Conservation (phyloP, 35 echinoderm and acorn worm species). For the Apostichopus parvimensis region DNA sequence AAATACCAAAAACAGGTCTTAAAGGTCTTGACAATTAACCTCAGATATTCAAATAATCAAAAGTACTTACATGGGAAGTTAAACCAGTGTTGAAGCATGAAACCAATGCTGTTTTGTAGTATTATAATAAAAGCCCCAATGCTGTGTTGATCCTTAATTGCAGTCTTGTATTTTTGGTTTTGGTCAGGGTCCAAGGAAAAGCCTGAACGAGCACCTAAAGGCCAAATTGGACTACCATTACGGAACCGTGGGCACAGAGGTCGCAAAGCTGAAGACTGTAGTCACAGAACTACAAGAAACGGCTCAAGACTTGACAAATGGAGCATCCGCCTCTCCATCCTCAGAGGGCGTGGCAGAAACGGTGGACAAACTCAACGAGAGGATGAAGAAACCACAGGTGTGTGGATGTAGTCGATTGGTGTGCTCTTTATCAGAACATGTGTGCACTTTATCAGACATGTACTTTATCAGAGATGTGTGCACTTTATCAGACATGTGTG, state of each 20-base stretch:
- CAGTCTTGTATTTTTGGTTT: too few species aligned
- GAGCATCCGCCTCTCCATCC: neutral
- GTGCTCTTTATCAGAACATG: too few species aligned
- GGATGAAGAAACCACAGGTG: constrained; percentile 49
- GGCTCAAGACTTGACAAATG: neutral
- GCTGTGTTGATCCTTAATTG: too few species aligned
- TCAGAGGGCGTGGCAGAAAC: neutral
- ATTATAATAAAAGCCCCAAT: neutral
- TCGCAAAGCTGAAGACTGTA: neutral
- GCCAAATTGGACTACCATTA: neutral
- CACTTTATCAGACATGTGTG: too few species aligned
- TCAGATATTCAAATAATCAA: too few species aligned
- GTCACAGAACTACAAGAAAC: constrained; percentile 9
- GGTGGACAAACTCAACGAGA: constrained; percentile 25
- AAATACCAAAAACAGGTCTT: too few species aligned
- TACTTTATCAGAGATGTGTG: too few species aligned
- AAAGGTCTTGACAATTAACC: too few species aligned
- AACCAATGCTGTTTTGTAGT: too few species aligned
- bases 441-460: too few species aligned
- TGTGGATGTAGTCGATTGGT: neutral
- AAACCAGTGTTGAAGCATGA: too few species aligned
- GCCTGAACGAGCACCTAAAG: constrained; percentile 5
- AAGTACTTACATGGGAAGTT: too few species aligned
- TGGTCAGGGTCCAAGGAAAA: constrained; percentile 10
- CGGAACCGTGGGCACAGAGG: neutral